Evolutionary conservation across 2,797 vertebrate species (phyloP), one percentile per base, ranked within the genome.

Genomic region (Danio aesculapii): DNA sequence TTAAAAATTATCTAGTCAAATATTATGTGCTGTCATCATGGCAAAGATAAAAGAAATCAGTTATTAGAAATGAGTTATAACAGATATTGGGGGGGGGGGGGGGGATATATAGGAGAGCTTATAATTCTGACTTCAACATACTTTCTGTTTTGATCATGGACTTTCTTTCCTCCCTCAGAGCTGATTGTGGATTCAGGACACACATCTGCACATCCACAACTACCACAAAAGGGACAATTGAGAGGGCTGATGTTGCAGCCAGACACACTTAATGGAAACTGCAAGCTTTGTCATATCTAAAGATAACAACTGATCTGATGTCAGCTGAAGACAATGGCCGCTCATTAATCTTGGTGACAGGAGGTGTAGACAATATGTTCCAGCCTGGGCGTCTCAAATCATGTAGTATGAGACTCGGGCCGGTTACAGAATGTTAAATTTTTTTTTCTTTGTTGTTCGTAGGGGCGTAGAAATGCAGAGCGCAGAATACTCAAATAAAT

Each of bases 271-370:
- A 93, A 93, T 93, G 92, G 92, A 93, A 93, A 94, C 92, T 93
- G 92, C 92, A 92, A 92, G 90, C 90, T 89, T 86, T 88, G 92
- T 94, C 92, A 93, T 94, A 92, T 92, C 89, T 89, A 88, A 84
- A 93, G 93, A 94, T 94, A 93, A 93, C 76, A 93, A 91, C 90
- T 90, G 91, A 92, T 90, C 91, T 92, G 92, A 94, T 93, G 92
- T 92, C 91, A 91, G 89, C 74, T 87, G 44, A 55, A 93, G 91
- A 94, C 93, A 94, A 94, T 93, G 90, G 93, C 84, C 46, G 85
- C 84, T 74, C 93, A 94, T 94, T 92, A 93, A 94, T 94, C 93
- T 93, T 91, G 84, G 88, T 93, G 93, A 92, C 86, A 86, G 84
- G 83, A 81, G 90, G 79, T 74, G 75, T 68, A 74, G 68, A 81